Conservation (phyloP, 2,888 invertebrate species). For the Zaprionus lineosus region DNA sequence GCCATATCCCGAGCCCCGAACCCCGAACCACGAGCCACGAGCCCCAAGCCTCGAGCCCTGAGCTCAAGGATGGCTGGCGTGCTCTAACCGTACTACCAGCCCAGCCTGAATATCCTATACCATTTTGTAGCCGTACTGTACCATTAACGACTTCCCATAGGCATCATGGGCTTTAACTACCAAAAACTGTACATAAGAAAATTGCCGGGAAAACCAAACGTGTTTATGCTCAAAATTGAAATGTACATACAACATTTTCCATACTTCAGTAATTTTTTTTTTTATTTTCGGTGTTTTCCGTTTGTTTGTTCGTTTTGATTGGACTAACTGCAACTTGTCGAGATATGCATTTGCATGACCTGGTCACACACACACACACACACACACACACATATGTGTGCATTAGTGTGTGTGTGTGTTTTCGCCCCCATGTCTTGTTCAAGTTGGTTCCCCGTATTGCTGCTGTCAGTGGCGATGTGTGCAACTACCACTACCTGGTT, state of each 20-base stretch:
- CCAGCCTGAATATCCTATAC: too few relatives aligned
- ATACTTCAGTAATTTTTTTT: too few relatives aligned
- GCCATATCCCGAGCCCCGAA: background rate
- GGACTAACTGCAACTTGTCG: constrained; percentile 17
- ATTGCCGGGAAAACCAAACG: constrained; percentile 4
- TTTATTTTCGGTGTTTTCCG: constrained; percentile 7
- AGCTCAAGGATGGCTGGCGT: background rate
- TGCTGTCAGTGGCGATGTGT: constrained; percentile 13
- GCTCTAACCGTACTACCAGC: background rate
- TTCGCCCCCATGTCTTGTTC: constrained; percentile 21
- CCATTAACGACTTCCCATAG: constrained; percentile 46
- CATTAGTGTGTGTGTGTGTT: constrained; percentile 4
- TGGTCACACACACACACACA: background rate
- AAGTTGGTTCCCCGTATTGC: constrained; percentile 17
- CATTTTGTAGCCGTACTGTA: constrained; percentile 20
- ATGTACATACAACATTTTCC: constrained; percentile 12
- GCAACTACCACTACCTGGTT: constrained; percentile 37
- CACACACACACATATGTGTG: too few relatives aligned
- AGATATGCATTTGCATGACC: constrained; percentile 21
- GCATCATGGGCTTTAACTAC: constrained; percentile 42
- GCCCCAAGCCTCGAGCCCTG: background rate
- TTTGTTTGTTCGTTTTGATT: constrained; percentile 23
- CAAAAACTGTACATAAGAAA: constrained; percentile 18
- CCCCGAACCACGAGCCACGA: background rate
- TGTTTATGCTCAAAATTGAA: constrained; percentile 40